Evolutionary conservation across 2,797 vertebrate species (phyloP).

Genomic region (Lateolabrax maculatus): DNA sequence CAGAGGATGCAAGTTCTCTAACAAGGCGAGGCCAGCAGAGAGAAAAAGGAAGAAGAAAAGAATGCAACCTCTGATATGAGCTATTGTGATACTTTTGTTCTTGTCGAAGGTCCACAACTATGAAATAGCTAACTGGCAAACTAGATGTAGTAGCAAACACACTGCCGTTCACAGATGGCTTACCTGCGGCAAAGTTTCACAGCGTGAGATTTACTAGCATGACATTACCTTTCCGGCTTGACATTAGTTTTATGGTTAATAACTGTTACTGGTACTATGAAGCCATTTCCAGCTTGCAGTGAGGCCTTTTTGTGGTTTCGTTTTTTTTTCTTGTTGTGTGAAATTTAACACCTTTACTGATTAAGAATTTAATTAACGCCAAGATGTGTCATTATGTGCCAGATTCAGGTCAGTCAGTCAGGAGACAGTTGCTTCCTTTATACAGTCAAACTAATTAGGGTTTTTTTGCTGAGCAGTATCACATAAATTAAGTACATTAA

Average conservation of each 20-base stretch:
- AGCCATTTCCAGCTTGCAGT: slow-evolving; percentile 41
- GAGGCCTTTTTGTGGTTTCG: background rate
- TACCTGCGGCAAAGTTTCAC: slow-evolving; percentile 74
- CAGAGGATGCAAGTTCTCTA: slow-evolving; percentile 38
- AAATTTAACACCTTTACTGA: slow-evolving; percentile 49
- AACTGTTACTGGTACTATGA: slow-evolving; percentile 57
- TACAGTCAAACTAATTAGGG: slow-evolving; percentile 39
- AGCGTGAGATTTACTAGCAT: slow-evolving; percentile 75
- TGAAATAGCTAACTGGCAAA: slow-evolving; percentile 63
- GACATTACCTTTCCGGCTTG: slow-evolving; percentile 73
- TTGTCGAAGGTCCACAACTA: slow-evolving; percentile 53
- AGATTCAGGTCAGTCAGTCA: slow-evolving; percentile 35
- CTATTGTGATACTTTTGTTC: slow-evolving; percentile 47
- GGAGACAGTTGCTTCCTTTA: slow-evolving; percentile 22
- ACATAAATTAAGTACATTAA: slow-evolving; percentile 13
- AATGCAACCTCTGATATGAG: slow-evolving; percentile 42
- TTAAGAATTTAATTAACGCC: slow-evolving; percentile 47
- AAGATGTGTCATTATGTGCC: slow-evolving; percentile 30
- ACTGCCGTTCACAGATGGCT: slow-evolving; percentile 73
- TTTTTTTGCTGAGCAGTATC: slow-evolving; percentile 22
- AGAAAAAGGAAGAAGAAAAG: background rate
- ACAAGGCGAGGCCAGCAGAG: slow-evolving; percentile 30
- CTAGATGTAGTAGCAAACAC: slow-evolving; percentile 49
- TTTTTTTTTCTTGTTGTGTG: slow-evolving; percentile 14
- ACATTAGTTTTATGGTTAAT: slow-evolving; percentile 77